Percentiles rank a stretch among this genome's conserved stretches.
Evolutionary conservation across 2,888 invertebrate genomes (phyloP).

Genomic region (Scaptomyza flava): DNA sequence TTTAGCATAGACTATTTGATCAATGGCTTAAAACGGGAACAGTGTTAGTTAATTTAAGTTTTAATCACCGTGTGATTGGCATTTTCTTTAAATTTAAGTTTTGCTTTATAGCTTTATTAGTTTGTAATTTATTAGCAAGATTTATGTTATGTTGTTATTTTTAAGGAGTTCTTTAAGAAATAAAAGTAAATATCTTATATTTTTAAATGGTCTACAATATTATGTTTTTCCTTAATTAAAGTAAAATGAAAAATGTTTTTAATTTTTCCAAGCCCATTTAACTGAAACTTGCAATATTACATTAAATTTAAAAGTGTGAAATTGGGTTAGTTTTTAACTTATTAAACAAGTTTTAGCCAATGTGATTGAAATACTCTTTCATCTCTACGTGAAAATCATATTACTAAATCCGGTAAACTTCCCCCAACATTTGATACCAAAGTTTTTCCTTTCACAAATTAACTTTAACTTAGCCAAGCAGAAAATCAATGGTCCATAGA

Average conservation of each 20-base stretch:
- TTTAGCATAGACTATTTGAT: constrained; percentile 72
- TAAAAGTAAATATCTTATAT: neutral
- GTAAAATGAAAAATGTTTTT: too few species aligned
- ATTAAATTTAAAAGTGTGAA: too few species aligned
- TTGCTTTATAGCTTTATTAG: constrained; percentile 10
- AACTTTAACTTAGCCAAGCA: constrained; percentile 32
- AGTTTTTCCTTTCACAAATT: constrained; percentile 36
- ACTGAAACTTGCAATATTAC: too few species aligned
- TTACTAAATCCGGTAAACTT: neutral
- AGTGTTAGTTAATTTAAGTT: constrained; percentile 10
- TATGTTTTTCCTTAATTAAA: too few species aligned
- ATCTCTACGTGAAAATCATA: too few species aligned
- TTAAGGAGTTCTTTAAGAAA: constrained; percentile 44
- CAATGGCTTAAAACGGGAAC: constrained; percentile 40
- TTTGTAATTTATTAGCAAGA: constrained; percentile 7
- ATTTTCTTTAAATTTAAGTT: neutral
- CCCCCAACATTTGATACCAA: neutral
- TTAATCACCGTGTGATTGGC: constrained; percentile 36
- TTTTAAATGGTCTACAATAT: neutral
- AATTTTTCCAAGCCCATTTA: too few species aligned
- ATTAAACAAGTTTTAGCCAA: too few species aligned
- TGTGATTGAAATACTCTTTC: too few species aligned
- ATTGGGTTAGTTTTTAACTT: too few species aligned
- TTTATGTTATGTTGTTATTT: neutral
- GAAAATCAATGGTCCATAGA: constrained; percentile 48